Conservation (phyloP, 2,888 invertebrate genomes). For the Myopa testacea region DNA sequence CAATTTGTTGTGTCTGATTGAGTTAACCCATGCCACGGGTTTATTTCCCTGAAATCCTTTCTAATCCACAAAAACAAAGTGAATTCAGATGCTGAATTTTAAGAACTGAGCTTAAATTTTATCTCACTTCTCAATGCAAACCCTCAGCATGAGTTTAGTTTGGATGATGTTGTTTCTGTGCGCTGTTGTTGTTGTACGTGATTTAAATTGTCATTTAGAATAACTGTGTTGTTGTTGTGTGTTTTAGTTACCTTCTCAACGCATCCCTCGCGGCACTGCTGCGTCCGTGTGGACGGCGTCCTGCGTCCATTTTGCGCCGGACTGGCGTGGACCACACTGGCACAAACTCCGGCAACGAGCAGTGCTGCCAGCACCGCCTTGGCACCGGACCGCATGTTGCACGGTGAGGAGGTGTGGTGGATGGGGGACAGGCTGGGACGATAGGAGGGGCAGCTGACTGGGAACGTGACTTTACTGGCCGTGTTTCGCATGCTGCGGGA, state of each 20-base stretch:
- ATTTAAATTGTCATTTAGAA: too few relatives aligned
- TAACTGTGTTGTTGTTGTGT: not conserved
- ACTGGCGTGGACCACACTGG: constrained; percentile 45
- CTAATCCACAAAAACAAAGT: too few relatives aligned
- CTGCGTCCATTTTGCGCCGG: constrained; percentile 42
- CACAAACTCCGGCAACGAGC: constrained; percentile 47
- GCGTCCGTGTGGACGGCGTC: constrained; percentile 51
- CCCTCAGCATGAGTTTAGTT: too few relatives aligned
- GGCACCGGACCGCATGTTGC: constrained; percentile 6
- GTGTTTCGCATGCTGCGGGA: not conserved
- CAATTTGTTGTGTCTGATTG: too few relatives aligned
- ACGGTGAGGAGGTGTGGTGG: constrained; percentile 3
- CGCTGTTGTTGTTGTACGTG: too few relatives aligned
- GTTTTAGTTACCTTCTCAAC: constrained; percentile 56
- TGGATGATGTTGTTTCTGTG: too few relatives aligned
- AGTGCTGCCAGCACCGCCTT: constrained; percentile 43
- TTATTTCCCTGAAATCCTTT: too few relatives aligned
- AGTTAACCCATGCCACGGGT: too few relatives aligned
- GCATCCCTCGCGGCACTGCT: constrained; percentile 61
- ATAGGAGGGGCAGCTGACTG: not conserved
- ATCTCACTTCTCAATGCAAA: too few relatives aligned
- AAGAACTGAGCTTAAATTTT: too few relatives aligned
- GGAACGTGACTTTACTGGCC: not conserved
- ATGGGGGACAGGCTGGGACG: not conserved
- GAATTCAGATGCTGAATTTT: too few relatives aligned